Evolutionary conservation across 2,797 vertebrate genomes (phyloP), one percentile per base, ranked within the genome.

Genomic region (Ispidina picta): DNA sequence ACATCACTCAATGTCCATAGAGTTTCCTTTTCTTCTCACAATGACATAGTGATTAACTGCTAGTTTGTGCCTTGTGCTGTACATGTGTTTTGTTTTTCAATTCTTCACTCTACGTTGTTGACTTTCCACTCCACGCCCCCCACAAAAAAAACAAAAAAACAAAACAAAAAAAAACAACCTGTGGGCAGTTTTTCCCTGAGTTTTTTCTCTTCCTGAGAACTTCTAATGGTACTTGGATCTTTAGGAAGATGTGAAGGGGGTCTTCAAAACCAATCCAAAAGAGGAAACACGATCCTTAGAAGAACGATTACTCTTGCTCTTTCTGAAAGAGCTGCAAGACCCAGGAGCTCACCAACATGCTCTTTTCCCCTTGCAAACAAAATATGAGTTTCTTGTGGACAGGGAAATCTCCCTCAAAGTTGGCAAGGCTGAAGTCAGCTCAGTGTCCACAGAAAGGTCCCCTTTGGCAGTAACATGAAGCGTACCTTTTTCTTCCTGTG

Each of bases 401-500:
- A n/a, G 21, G 60, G n/a, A 77, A 72, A 79, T 59, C 18, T 25
- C 26, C 51, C 54, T 31, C 0, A 5, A 49, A 81, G 18, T 15
- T 60, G 10, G 0, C 31, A 19, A 14, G 14, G 21, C 54, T 74
- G 37, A 26, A 21, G 31, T 62, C 35, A 55, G 18, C 44, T 63
- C 44, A 3, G 7, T 6, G 60, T 17, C 33, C 23, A 9, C 7
- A 1, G 2, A 73, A 17, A 20, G 17, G 4, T 46, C 17, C 16
- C 33, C 23, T 74, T 65, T 21, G 58, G 25, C 37, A 70, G 12
- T 1, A 15, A 19, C 0, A 26, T 0, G 1, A 44, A 48, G 5
- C 1, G 0, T 4, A 15, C 18, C 21, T 20, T 41, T 29, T 54
- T 54, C 35, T 59, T 55, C 52, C 15, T 0, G 0, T 12, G 1